Evolutionary conservation across 2,113 vertebrate genomes (phyloP).

Genomic region (Elephantulus edwardii): DNA sequence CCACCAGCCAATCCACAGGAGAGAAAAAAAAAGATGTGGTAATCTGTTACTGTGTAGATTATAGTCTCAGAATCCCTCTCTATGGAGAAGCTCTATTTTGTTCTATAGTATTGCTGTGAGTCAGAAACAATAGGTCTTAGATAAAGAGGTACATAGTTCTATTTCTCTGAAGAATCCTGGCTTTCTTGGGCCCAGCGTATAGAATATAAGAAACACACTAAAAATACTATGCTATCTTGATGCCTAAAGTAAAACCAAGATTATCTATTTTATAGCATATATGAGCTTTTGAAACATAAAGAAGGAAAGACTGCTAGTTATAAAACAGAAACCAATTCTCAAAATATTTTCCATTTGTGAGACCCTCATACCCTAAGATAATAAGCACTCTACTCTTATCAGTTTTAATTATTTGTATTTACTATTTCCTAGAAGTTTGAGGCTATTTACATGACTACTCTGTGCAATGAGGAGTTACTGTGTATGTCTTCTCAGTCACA

Average conservation of each 20-base stretch:
- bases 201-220: no score
- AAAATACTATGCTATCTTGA: no score
- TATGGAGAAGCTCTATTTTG: no score
- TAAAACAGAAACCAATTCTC: background rate
- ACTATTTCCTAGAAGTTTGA: background rate
- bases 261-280: background rate
- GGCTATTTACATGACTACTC: background rate
- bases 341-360: background rate
- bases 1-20: no score
- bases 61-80: no score
- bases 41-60: no score
- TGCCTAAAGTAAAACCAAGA: background rate
- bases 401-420: background rate
- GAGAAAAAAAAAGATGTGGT: no score
- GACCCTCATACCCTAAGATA: background rate
- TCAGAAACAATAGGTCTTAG: no score
- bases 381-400: background rate
- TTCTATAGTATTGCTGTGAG: no score
- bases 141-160: no score
- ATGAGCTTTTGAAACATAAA: background rate
- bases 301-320: background rate
- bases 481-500: background rate
- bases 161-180: no score
- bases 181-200: no score
- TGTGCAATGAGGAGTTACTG: background rate